phyloP scores from a whole-genome alignment of 2,888 invertebrate species.

The Trimorus sp. region DNA sequence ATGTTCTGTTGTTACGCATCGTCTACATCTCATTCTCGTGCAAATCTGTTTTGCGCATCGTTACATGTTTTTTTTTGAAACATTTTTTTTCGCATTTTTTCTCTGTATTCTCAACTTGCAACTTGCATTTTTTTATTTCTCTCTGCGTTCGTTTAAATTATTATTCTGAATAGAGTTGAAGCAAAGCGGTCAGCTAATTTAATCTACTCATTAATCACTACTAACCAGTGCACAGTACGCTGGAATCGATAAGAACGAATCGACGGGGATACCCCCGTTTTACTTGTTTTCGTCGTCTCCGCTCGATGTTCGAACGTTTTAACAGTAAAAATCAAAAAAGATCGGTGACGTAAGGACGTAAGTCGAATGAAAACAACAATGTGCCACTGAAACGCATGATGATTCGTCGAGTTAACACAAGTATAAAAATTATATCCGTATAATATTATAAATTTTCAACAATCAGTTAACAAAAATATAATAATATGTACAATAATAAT shows the following conservation, averaged over 20 bases:
- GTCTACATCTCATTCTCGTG: constrained; percentile 61
- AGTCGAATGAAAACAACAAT: constrained; percentile 45
- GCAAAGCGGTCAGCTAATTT: constrained; percentile 67
- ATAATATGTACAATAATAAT: constrained; percentile 65
- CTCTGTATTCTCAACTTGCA: not conserved
- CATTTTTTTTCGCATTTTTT: constrained; percentile 34
- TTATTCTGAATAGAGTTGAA: constrained; percentile 63
- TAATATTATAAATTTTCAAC: constrained; percentile 63
- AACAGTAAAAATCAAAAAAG: constrained; percentile 33
- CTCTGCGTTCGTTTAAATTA: constrained; percentile 46
- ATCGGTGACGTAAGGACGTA: constrained; percentile 7
- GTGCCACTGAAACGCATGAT: constrained; percentile 46
- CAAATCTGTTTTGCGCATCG: constrained; percentile 42
- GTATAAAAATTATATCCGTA: constrained; percentile 62
- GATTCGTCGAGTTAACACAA: constrained; percentile 58
- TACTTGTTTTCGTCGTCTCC: not conserved
- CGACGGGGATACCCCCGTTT: not conserved
- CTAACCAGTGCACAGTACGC: constrained; percentile 67
- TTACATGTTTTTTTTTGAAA: constrained; percentile 36
- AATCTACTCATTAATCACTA: constrained; percentile 66
- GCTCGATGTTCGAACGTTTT: constrained; percentile 28
- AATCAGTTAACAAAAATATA: constrained; percentile 66
- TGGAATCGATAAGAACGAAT: constrained; percentile 56
- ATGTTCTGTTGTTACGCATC: constrained; percentile 53
- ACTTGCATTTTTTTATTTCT: not conserved